Percentiles rank a stretch among this genome's conserved stretches.
Evolutionary conservation across 1,140 invertebrate genomes (phyloP).

Genomic region (Drosophila bipectinata): DNA sequence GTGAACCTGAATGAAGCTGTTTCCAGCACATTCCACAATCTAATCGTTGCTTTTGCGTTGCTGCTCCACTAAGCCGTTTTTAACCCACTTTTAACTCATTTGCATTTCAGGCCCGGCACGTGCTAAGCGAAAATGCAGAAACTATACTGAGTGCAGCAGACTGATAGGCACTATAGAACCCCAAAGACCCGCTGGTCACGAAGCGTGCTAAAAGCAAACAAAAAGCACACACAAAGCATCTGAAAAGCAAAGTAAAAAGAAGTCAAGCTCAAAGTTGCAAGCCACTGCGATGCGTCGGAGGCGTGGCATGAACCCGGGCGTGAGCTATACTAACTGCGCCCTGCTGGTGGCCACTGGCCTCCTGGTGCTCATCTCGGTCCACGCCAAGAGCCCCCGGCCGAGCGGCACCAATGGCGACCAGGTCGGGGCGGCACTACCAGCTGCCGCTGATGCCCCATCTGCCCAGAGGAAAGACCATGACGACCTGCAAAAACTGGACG

Average conservation of each 20-base stretch:
- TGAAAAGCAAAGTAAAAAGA: background rate
- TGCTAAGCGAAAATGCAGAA: conserved; percentile 60
- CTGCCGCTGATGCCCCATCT: background rate
- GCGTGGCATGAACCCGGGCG: conserved; percentile 33
- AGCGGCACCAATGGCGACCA: conserved; percentile 43
- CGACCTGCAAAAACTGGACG: conserved; percentile 7
- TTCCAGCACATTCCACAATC: conserved; percentile 13
- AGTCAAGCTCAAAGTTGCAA: background rate
- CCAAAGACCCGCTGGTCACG: conserved; percentile 1
- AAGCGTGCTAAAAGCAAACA: conserved; percentile 2
- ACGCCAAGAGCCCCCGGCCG: conserved; percentile 70
- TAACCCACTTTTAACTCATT: conserved; percentile 11
- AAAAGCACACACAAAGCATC: background rate
- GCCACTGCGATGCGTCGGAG: conserved; percentile 35
- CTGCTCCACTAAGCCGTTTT: conserved; percentile 8
- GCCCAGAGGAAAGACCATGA: conserved; percentile 15
- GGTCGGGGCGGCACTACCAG: conserved; percentile 13
- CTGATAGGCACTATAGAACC: conserved; percentile 33
- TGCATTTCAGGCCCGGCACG: conserved; percentile 61
- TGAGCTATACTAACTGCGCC: conserved; percentile 67
- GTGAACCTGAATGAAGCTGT: conserved; percentile 46
- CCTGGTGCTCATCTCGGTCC: conserved; percentile 71
- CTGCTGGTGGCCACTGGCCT: conserved; percentile 62
- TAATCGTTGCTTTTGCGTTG: conserved; percentile 31
- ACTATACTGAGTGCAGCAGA: conserved; percentile 25